Base-by-base conservation (phyloP, 2,888 invertebrate species). In the Aphodius sticticus region DNA sequence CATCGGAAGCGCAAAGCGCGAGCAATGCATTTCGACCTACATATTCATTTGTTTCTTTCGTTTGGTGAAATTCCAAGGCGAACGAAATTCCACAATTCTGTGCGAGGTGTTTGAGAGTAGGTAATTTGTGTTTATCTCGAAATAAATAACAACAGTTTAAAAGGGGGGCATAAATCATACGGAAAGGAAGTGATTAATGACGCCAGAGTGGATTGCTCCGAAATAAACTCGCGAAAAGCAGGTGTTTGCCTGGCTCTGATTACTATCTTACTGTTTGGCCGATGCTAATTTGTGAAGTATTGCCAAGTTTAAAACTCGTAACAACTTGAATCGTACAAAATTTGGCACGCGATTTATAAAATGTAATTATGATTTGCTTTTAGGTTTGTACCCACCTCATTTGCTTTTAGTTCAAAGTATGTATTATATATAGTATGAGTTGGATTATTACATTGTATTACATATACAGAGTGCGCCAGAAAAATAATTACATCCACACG, bases 71-170 rank as follows among this genome's bases (percentile, higher is more conserved):
- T 53, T 53, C 2, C 53, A 53, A 26, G 26, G 53, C 7, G 53
- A 53, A 53, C 53, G 12, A 53, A 53, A 53, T 53, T 53, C 53
- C 53, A 12, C 53, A 53, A 53, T 9, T 5, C 7, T 53, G 12
- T 12, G 53, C 53, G 53, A 5, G 53, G 53, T 53, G 53, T 53
- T 2, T 53, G 12, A 53, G 53, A 9, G 53, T 26, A 26, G 26
- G 26, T 53, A 53, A 53, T 53, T 53, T 53, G 53, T 53, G 53
- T 53, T 53, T 53, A 53, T 53, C 53, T 53, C 53, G 53, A 53
- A 53, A 53, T 53, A 53, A 53, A 53, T 53, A 53, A 53, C 53
- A 53, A 53, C 53, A 53, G 53, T 53, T 53, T 53, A 53, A 53
- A 53, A 53, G 53, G 7, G 53, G 53, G 53, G 12, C 53, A 53